Conservation (phyloP, 1,140 invertebrate genomes). For the Tribolium madens region DNA sequence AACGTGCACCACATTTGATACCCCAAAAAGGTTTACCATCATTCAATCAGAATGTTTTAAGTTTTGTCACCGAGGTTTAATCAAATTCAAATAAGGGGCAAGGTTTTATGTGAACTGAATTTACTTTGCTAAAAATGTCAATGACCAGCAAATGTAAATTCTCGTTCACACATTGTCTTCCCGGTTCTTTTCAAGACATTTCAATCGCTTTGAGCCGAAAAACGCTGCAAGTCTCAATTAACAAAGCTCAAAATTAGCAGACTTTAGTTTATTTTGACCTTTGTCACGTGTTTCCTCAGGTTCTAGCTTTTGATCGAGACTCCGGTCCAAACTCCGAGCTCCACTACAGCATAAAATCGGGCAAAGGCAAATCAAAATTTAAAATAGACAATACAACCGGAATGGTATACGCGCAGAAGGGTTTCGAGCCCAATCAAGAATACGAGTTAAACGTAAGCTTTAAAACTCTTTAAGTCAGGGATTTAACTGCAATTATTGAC, state of each 20-base stretch:
- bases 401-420: constrained; percentile 78
- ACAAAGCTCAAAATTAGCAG: neutral
- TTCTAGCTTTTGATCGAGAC: constrained; percentile 88
- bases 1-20: constrained; percentile 11
- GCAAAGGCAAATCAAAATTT: constrained; percentile 80
- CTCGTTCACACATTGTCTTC: too few relatives aligned
- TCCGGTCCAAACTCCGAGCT: constrained; percentile 84
- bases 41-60: too few relatives aligned
- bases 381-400: constrained; percentile 84
- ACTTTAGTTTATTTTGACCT: neutral
- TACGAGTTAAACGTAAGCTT: constrained; percentile 81
- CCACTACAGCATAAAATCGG: constrained; percentile 83
- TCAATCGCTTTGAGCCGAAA: too few relatives aligned
- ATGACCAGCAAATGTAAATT: too few relatives aligned
- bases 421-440: constrained; percentile 79
- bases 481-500: constrained; percentile 38
- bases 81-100: too few relatives aligned
- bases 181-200: too few relatives aligned
- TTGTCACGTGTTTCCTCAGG: constrained; percentile 69
- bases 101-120: too few relatives aligned
- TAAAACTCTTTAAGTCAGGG: neutral
- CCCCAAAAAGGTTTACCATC: neutral
- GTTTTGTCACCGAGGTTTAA: too few relatives aligned
- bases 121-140: too few relatives aligned
- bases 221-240: too few relatives aligned